Evolutionary conservation across 2,888 invertebrate species (phyloP).

Genomic region (Endotricha flammealis): DNA sequence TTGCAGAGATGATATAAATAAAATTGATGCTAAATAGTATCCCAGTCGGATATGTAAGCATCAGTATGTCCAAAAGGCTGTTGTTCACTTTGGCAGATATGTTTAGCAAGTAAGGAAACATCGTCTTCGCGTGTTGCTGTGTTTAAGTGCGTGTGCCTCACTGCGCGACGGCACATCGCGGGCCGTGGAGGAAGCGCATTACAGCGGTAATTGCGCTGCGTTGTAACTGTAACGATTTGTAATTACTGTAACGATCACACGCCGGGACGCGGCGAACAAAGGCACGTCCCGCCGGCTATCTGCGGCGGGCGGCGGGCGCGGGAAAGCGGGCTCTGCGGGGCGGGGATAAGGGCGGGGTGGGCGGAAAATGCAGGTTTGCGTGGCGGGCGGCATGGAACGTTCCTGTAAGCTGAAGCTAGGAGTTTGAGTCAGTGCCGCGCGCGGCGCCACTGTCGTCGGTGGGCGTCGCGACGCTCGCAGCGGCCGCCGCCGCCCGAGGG

Average conservation of each 20-base stretch:
- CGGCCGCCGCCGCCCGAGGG: conserved; percentile 11
- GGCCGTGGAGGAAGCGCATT: conserved; percentile 2
- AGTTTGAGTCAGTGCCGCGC: conserved; percentile 63
- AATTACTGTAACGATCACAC: conserved; percentile 15
- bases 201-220: neutral
- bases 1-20: too few relatives aligned
- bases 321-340: conserved; percentile 8
- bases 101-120: too few relatives aligned
- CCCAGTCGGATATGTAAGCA: too few relatives aligned
- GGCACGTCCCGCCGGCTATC: conserved; percentile 57
- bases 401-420: conserved; percentile 51
- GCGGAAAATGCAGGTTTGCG: conserved; percentile 22
- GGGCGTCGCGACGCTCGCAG: conserved; percentile 57
- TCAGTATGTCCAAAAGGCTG: too few relatives aligned
- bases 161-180: too few relatives aligned
- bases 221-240: conserved; percentile 8
- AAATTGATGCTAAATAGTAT: too few relatives aligned
- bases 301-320: conserved; percentile 22
- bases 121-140: too few relatives aligned
- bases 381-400: conserved; percentile 40
- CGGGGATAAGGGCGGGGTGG: conserved; percentile 20
- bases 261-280: conserved; percentile 62
- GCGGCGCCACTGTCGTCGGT: conserved; percentile 70
- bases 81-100: too few relatives aligned
- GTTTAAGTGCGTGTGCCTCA: too few relatives aligned